A percentile compares a stretch with the other conserved stretches of the same genome.
These are phyloP conservation scores for Eubasilissa regina DNA, from an alignment of 1,140 invertebrate species.

Conservation along the genomic window DNA sequence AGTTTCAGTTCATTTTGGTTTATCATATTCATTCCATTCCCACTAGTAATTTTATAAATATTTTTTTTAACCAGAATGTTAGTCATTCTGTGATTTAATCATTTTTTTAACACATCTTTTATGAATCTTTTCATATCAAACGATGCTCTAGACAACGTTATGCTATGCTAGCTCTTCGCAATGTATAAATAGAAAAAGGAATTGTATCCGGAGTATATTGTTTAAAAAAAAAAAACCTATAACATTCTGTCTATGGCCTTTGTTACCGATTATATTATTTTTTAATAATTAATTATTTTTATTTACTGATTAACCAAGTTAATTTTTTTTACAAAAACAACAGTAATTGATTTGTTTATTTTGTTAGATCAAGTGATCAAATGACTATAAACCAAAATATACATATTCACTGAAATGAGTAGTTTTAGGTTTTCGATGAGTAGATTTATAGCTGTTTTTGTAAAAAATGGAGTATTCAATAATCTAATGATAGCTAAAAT, in stretches of 20 bases:
- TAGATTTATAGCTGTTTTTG: constrained; percentile 1
- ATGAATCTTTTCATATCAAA: constrained; percentile 11
- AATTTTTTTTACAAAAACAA: too few relatives aligned
- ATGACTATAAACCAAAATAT: too few relatives aligned
- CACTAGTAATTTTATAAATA: constrained; percentile 47
- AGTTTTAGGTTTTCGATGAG: not conserved
- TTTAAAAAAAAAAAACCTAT: too few relatives aligned
- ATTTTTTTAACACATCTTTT: constrained; percentile 26
- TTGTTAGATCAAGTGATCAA: too few relatives aligned
- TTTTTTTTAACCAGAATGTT: constrained; percentile 54
- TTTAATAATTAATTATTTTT: too few relatives aligned
- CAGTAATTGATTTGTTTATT: too few relatives aligned
- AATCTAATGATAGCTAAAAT: constrained; percentile 28
- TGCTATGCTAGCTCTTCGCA: not conserved
- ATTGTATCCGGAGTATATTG: not conserved
- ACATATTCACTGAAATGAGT: too few relatives aligned
- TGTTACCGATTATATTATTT: too few relatives aligned
- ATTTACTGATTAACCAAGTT: too few relatives aligned
- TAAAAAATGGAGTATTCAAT: not conserved
- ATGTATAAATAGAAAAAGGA: constrained; percentile 10
- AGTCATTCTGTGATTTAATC: constrained; percentile 48
- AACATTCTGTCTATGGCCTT: too few relatives aligned
- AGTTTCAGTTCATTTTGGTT: constrained; percentile 30
- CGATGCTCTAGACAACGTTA: not conserved
- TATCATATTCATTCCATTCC: constrained; percentile 8